phyloP scores from a whole-genome alignment of 2,797 vertebrate species.

The Craterocephalus amniculus region DNA sequence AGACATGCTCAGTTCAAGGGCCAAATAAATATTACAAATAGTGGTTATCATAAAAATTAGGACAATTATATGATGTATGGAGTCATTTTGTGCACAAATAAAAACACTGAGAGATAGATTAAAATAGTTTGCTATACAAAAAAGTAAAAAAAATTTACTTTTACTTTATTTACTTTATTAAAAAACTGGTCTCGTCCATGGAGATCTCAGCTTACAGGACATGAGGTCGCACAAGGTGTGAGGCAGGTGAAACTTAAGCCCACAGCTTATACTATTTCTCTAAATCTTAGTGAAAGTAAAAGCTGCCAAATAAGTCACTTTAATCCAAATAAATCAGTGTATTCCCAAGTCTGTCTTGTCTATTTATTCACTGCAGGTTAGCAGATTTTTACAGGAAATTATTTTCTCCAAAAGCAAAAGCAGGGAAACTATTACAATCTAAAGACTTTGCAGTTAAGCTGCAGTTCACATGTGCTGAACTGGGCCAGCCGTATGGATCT shows the following conservation, averaged over 20 bases:
- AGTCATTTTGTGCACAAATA: neutral
- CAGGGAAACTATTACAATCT: neutral
- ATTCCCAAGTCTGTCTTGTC: neutral
- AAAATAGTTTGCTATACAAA: neutral
- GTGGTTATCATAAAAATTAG: neutral
- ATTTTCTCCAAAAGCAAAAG: neutral
- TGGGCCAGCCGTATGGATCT: constrained; percentile 4
- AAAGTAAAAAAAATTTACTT: neutral
- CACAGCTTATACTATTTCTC: neutral
- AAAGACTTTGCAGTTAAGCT: neutral
- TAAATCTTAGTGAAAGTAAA: neutral
- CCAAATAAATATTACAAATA: neutral
- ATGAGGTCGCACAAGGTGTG: neutral
- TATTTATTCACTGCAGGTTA: neutral
- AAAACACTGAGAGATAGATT: neutral
- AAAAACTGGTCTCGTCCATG: too few relatives aligned
- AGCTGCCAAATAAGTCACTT: neutral
- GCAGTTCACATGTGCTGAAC: neutral
- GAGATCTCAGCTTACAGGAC: neutral
- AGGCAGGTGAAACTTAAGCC: neutral
- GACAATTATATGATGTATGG: neutral
- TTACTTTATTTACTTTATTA: too few relatives aligned
- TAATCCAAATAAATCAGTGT: neutral
- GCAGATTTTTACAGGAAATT: neutral
- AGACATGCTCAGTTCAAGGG: neutral